Conservation (phyloP, 2,888 invertebrate species). For the Silvanus unidentatus region DNA sequence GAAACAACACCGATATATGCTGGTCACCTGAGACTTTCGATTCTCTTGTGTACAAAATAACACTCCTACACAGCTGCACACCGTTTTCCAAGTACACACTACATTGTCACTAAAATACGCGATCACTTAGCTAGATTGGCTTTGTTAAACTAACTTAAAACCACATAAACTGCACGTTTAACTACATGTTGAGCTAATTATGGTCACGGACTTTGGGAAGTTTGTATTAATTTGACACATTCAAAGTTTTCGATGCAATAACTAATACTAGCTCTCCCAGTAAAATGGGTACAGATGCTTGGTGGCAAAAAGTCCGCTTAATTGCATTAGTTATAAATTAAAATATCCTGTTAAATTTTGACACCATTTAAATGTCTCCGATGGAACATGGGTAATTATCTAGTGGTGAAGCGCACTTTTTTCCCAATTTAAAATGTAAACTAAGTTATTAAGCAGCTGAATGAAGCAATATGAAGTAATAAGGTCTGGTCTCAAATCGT, state of each 20-base stretch:
- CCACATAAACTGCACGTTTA: background rate
- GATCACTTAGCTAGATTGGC: constrained; percentile 26
- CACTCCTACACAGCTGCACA: constrained; percentile 9
- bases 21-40: constrained; percentile 5
- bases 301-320: no score
- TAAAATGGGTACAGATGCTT: no score
- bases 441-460: constrained; percentile 27
- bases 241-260: no score
- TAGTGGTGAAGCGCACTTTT: constrained; percentile 17
- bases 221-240: no score
- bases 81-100: constrained; percentile 6
- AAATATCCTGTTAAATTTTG: no score
- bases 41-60: constrained; percentile 10
- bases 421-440: constrained; percentile 29
- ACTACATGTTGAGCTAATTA: no score
- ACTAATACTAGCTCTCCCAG: no score
- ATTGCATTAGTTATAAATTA: no score
- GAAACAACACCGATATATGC: constrained; percentile 13
- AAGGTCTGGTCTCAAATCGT: constrained; percentile 24
- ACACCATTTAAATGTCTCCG: constrained; percentile 4
- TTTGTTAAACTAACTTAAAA: constrained; percentile 8
- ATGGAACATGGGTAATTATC: constrained; percentile 17
- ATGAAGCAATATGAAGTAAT: constrained; percentile 25
- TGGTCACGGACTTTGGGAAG: no score
- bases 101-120: constrained; percentile 19